phyloP scores from a whole-genome alignment of 2,888 invertebrate genomes.

The Apamea crenata region DNA sequence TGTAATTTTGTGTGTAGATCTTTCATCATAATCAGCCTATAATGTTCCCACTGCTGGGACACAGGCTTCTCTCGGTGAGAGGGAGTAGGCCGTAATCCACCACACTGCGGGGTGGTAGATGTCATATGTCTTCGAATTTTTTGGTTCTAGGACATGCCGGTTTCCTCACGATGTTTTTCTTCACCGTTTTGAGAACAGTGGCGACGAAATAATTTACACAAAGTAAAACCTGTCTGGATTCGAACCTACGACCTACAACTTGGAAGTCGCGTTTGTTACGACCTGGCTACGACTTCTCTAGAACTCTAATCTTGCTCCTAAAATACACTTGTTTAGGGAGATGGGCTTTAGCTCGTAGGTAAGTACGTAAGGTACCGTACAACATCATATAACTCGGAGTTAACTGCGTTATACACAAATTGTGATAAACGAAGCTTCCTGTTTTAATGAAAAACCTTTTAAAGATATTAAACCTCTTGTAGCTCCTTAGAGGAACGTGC shows the following conservation, averaged over 20 bases:
- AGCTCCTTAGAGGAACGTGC: constrained; percentile 23
- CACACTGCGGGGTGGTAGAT: neutral
- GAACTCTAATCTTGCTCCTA: neutral
- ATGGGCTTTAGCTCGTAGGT: neutral
- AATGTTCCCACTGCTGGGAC: too few relatives aligned
- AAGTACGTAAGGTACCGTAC: neutral
- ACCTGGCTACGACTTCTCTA: too few relatives aligned
- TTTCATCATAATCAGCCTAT: too few relatives aligned
- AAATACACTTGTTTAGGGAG: neutral
- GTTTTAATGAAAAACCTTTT: constrained; percentile 57
- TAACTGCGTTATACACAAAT: constrained; percentile 37
- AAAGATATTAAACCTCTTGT: constrained; percentile 47
- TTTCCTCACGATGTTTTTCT: too few relatives aligned
- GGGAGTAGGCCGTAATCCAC: neutral
- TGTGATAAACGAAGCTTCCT: constrained; percentile 47
- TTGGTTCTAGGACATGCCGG: neutral
- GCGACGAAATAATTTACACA: too few relatives aligned
- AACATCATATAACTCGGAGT: constrained; percentile 12
- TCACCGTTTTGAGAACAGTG: too few relatives aligned
- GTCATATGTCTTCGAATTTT: neutral
- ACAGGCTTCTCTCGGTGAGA: neutral
- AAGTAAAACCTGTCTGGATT: too few relatives aligned
- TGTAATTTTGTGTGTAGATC: neutral
- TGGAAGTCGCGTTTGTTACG: too few relatives aligned
- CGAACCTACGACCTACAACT: too few relatives aligned